A percentile compares a stretch with the other conserved stretches of the same genome.
phyloP scores from a whole-genome alignment of 2,113 vertebrate genomes.

The Channa maculata region DNA sequence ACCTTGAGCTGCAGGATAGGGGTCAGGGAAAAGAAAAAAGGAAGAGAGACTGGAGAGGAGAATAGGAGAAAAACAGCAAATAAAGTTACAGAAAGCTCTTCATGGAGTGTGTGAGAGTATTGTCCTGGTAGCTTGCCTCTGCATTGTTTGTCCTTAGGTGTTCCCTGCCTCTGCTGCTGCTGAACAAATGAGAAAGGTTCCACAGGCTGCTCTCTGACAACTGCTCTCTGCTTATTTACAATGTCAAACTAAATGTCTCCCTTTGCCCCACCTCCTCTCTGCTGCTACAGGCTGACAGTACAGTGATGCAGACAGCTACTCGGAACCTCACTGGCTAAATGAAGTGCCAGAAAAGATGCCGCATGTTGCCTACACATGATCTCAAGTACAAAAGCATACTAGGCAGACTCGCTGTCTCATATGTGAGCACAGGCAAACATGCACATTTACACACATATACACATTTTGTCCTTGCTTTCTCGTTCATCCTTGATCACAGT shows the following conservation, averaged over 20 bases:
- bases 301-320: conserved; percentile 71
- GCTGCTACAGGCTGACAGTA: conserved; percentile 64
- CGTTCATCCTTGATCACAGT: conserved; percentile 70
- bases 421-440: conserved; percentile 69
- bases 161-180: conserved; percentile 58
- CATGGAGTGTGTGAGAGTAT: conserved; percentile 26
- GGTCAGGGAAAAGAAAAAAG: conserved; percentile 90
- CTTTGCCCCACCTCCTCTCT: conserved; percentile 74
- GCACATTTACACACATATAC: conserved; percentile 60
- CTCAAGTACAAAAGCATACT: conserved; percentile 84
- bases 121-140: conserved; percentile 62
- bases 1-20: conserved; percentile 99
- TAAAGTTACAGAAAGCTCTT: conserved; percentile 71
- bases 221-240: conserved; percentile 88
- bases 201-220: conserved; percentile 84
- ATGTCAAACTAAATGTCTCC: conserved; percentile 89
- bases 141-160: conserved; percentile 66
- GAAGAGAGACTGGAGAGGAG: conserved; percentile 66
- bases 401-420: conserved; percentile 76
- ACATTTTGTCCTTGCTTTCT: conserved; percentile 73
- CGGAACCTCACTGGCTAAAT: conserved; percentile 67
- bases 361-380: conserved; percentile 86
- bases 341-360: conserved; percentile 73
- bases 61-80: conserved; percentile 66
- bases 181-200: conserved; percentile 75